phyloP scores from a whole-genome alignment of 2,113 vertebrate genomes.

The Heterotilapia buettikoferi region DNA sequence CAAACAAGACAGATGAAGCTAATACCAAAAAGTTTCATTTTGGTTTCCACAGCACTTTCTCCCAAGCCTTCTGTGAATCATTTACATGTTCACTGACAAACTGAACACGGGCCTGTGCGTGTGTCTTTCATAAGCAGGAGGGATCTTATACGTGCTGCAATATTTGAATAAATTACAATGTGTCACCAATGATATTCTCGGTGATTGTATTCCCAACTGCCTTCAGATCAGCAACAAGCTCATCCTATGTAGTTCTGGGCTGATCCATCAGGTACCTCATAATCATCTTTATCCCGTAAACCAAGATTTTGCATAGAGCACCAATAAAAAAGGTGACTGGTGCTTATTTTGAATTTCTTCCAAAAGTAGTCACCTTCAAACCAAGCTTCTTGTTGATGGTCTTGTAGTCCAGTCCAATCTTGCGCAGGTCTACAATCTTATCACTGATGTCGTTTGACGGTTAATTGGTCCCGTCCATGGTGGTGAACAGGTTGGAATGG shows the following conservation, averaged over 20 bases:
- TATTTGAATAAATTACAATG: not conserved
- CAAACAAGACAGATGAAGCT: not conserved
- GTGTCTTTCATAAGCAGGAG: not conserved
- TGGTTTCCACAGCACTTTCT: not conserved
- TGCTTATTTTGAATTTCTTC: not conserved
- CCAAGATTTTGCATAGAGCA: not conserved
- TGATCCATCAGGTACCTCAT: not conserved
- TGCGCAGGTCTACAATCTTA: not conserved
- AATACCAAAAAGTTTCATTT: not conserved
- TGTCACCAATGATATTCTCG: not conserved
- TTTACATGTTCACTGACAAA: not conserved
- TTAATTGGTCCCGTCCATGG: not conserved
- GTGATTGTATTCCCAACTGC: not conserved
- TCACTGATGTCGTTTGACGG: fast-evolving
- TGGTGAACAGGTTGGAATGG: not conserved
- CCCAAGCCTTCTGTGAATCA: not conserved
- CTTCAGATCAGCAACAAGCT: not conserved
- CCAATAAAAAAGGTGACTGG: not conserved
- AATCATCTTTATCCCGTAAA: not conserved
- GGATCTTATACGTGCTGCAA: not conserved
- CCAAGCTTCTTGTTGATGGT: not conserved
- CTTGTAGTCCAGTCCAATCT: not conserved
- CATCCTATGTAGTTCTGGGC: not conserved
- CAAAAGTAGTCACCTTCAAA: not conserved
- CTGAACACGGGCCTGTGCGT: not conserved